Base-by-base conservation (phyloP, 2,797 vertebrate species). In the Spinibarbus caldwelli region DNA sequence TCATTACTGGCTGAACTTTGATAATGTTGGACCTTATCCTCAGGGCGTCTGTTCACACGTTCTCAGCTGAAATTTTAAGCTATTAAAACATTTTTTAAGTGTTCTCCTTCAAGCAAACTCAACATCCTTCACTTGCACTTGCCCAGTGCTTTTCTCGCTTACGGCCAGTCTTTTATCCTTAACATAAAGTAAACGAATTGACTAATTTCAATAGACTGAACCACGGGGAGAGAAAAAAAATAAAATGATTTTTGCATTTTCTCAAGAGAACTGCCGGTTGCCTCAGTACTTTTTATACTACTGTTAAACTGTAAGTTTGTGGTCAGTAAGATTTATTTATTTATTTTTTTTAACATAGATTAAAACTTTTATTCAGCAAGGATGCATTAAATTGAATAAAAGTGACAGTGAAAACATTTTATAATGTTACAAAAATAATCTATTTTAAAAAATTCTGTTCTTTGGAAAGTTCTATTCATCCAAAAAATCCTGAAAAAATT, bases 1-100 rank as follows among this genome's bases (percentile, higher is more conserved):
- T 85, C 66, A 71, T 71, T 79, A 71, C 75, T 47, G 38, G 5
- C 15, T 59, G 49, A 79, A 76, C 57, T 45, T 73, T 36, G 23
- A 57, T 49, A 67, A 26, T 14, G 26, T 54, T 67, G 83, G 47
- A 71, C 29, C 26, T 21, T 64, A 57, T 79, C 76, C 66, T 59
- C 66, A 8, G 64, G 83, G 19, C 45, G 49, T 64, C 43, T 31
- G 19, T n/a, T n/a, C n/a, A n/a, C n/a, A n/a, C n/a, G n/a, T n/a
- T 83, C 54, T 31, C 23, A 43, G 45, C 15, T 68, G n/a, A 77
- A 77, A 26, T 21, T 15, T 67, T 8, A 76, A 77, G 41, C 9
- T 76, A n/a, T 47, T 52, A 38, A 77, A 67, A 67, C 15, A 66
- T 31, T 62, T 10, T 78, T 66, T 76, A n/a, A 82, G 41, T 7